A percentile compares a stretch with the other conserved stretches of the same genome.
Evolutionary conservation across 2,797 vertebrate species (phyloP).

Genomic region (Sylvilagus floridanus): DNA sequence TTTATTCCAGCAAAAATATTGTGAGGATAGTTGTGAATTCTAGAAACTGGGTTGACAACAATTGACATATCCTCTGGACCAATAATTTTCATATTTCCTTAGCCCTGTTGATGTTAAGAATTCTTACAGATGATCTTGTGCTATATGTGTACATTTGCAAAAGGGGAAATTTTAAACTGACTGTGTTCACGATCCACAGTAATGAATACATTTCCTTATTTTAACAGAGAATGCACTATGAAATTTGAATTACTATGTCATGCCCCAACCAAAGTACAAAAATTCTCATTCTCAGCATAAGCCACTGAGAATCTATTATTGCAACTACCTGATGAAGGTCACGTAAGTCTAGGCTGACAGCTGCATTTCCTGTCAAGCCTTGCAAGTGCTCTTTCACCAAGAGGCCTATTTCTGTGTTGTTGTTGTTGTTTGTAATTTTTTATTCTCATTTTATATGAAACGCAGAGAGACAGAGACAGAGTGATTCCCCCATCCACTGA

Average conservation of each 20-base stretch:
- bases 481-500: no score
- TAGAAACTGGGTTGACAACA: not conserved
- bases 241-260: slow-evolving; percentile 38
- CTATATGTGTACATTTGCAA: not conserved
- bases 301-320: slow-evolving; percentile 4
- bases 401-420: not conserved
- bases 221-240: not conserved
- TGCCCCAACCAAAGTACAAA: not conserved
- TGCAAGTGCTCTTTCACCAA: not conserved
- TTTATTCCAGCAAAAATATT: slow-evolving; percentile 3
- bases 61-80: not conserved
- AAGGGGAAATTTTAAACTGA: slow-evolving; percentile 50
- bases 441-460: no score
- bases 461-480: no score
- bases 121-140: not conserved
- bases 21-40: not conserved
- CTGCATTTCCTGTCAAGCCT: not conserved
- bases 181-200: not conserved
- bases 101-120: not conserved
- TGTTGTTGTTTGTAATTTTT: no score
- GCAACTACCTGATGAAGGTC: not conserved
- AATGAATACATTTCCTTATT: slow-evolving; percentile 23
- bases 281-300: not conserved
- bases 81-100: slow-evolving; percentile 22
- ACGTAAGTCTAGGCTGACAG: not conserved